A percentile compares a stretch with the other conserved stretches of the same genome.
Conservation (phyloP, 2,888 invertebrate genomes). For the Ephialtes manifestator region DNA sequence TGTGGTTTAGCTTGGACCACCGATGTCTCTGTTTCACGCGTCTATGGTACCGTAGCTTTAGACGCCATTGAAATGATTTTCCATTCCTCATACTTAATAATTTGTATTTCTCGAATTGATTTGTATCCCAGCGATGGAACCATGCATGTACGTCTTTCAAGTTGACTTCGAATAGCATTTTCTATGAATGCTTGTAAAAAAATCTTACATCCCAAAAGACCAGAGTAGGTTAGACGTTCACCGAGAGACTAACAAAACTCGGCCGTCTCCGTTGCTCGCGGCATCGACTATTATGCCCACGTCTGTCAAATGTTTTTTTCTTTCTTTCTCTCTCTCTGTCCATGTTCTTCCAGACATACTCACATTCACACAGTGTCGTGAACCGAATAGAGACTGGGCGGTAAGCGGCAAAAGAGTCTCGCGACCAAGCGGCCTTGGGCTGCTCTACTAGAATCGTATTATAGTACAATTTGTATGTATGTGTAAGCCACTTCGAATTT, state of each 20-base stretch:
- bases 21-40: conserved; percentile 71
- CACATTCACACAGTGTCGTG: conserved; percentile 31
- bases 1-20: conserved; percentile 78
- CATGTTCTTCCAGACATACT: conserved; percentile 40
- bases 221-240: conserved; percentile 56
- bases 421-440: conserved; percentile 58
- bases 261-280: conserved; percentile 60
- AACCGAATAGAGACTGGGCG: conserved; percentile 48
- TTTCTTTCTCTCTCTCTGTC: conserved; percentile 36
- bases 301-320: conserved; percentile 67
- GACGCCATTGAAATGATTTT: conserved; percentile 37
- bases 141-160: conserved; percentile 37
- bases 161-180: conserved; percentile 34
- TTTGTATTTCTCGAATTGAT: conserved; percentile 56
- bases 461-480: conserved; percentile 29
- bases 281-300: conserved; percentile 68
- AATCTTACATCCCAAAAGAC: conserved; percentile 56
- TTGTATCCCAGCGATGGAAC: conserved; percentile 37
- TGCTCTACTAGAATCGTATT: conserved; percentile 45
- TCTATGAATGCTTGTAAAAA: conserved; percentile 57
- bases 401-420: conserved; percentile 54
- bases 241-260: conserved; percentile 62
- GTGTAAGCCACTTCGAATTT: background rate
- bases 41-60: background rate
- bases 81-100: conserved; percentile 40